Percentiles rank a stretch among this genome's conserved stretches.
phyloP scores from a whole-genome alignment of 2,113 vertebrate species.

The Bambusicola thoracicus region DNA sequence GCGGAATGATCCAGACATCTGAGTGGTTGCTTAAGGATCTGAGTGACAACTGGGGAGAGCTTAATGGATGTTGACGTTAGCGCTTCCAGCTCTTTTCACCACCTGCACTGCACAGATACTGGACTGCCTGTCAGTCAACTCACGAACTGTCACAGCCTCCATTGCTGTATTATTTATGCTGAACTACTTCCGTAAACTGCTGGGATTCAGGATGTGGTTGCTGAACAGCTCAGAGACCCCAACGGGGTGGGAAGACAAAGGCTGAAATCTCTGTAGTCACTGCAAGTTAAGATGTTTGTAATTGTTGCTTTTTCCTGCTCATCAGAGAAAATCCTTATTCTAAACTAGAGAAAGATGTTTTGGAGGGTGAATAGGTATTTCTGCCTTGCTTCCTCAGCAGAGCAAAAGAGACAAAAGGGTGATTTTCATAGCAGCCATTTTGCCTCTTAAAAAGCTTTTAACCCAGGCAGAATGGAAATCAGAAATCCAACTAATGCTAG shows the following conservation, averaged over 20 bases:
- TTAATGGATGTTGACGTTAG: constrained; percentile 53
- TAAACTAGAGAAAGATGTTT: neutral
- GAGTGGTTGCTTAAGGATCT: constrained; percentile 41
- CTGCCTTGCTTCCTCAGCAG: neutral
- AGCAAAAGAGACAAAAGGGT: neutral
- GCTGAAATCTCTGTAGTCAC: neutral
- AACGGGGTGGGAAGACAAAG: neutral
- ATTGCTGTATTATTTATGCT: neutral
- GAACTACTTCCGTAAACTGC: neutral
- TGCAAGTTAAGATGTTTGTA: neutral
- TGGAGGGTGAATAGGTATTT: neutral
- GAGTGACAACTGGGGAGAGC: constrained; percentile 35
- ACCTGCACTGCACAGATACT: constrained; percentile 64
- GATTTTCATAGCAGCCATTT: neutral
- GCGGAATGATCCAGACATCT: neutral
- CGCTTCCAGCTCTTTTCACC: constrained; percentile 43
- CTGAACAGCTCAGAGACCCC: neutral
- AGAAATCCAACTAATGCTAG: neutral
- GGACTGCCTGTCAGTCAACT: constrained; percentile 42
- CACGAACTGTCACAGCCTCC: constrained; percentile 21
- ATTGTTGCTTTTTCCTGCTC: neutral
- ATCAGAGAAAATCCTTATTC: neutral
- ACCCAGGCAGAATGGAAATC: neutral
- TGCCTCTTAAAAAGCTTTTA: constrained; percentile 31
- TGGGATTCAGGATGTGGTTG: neutral